phyloP scores from a whole-genome alignment of 2,888 invertebrate genomes.

The Cheilosia impressa region DNA sequence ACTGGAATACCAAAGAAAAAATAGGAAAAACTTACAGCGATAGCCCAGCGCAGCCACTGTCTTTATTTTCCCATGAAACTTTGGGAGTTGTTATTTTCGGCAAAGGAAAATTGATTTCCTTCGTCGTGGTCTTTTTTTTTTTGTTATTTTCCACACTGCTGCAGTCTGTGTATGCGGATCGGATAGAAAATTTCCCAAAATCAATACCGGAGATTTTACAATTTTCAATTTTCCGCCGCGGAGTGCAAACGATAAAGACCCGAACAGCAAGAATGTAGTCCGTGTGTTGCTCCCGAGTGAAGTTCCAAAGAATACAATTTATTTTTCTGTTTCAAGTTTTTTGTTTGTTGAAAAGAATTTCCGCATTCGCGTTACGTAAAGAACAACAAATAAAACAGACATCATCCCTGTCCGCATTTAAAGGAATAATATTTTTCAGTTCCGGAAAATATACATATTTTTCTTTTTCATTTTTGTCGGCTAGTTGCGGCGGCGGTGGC shows the following conservation, averaged over 20 bases:
- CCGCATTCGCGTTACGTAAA: constrained; percentile 55
- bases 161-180: constrained; percentile 51
- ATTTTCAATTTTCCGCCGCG: constrained; percentile 61
- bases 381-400: constrained; percentile 17
- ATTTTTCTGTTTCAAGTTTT: constrained; percentile 5
- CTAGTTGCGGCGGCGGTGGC: constrained; percentile 30
- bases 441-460: constrained; percentile 14
- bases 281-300: constrained; percentile 49
- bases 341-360: constrained; percentile 29
- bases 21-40: constrained; percentile 22
- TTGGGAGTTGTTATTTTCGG: constrained; percentile 74
- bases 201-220: constrained; percentile 53
- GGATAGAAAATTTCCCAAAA: constrained; percentile 45
- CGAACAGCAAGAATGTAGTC: constrained; percentile 60
- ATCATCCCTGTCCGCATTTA: background rate
- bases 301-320: constrained; percentile 32
- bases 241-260: constrained; percentile 52
- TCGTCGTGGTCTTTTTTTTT: constrained; percentile 38
- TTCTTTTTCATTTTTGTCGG: constrained; percentile 34
- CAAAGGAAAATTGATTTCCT: constrained; percentile 72
- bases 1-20: constrained; percentile 36
- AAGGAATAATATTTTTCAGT: constrained; percentile 4
- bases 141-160: constrained; percentile 49
- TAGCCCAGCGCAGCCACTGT: constrained; percentile 13
- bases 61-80: constrained; percentile 62